These are phyloP conservation scores for Chloroceryle amazona DNA, from an alignment of 2,797 vertebrate genomes.

Conservation along the genomic window DNA sequence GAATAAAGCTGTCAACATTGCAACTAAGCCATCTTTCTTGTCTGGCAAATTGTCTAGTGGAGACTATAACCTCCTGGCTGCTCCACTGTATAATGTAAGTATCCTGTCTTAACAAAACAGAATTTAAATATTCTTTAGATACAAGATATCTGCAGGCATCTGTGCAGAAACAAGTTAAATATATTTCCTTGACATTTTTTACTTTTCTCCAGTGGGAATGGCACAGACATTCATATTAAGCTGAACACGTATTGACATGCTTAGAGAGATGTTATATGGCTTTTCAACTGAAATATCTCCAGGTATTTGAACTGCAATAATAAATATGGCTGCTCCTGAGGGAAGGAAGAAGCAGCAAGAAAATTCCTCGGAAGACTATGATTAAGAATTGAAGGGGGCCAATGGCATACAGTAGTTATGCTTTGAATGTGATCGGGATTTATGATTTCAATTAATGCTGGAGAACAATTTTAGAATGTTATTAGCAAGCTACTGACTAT, in stretches of 20 bases:
- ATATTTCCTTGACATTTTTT: conserved; percentile 52
- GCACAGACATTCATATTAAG: conserved; percentile 42
- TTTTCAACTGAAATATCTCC: conserved; percentile 62
- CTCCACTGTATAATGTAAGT: conserved; percentile 70
- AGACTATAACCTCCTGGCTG: conserved; percentile 77
- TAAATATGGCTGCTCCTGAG: conserved; percentile 57
- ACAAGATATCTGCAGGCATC: conserved; percentile 56
- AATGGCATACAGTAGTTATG: conserved; percentile 55
- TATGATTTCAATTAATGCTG: conserved; percentile 79
- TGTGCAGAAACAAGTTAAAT: conserved; percentile 57
- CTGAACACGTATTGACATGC: conserved; percentile 54
- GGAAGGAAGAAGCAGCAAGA: conserved; percentile 53
- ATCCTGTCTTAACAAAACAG: conserved; percentile 74
- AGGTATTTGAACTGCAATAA: conserved; percentile 69
- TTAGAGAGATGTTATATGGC: conserved; percentile 60
- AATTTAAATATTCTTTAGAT: conserved; percentile 78
- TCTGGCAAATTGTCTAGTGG: conserved; percentile 79
- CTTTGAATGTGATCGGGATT: conserved; percentile 76
- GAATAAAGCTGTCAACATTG: conserved; percentile 83
- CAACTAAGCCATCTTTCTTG: conserved; percentile 79
- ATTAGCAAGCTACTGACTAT: conserved; percentile 65
- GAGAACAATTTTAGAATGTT: conserved; percentile 73
- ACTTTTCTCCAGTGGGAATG: conserved; percentile 63
- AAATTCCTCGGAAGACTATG: conserved; percentile 69
- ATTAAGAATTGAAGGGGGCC: conserved; percentile 66